Evolutionary conservation across 2,797 vertebrate species (phyloP).

Genomic region (Sebastes taczanowskii): DNA sequence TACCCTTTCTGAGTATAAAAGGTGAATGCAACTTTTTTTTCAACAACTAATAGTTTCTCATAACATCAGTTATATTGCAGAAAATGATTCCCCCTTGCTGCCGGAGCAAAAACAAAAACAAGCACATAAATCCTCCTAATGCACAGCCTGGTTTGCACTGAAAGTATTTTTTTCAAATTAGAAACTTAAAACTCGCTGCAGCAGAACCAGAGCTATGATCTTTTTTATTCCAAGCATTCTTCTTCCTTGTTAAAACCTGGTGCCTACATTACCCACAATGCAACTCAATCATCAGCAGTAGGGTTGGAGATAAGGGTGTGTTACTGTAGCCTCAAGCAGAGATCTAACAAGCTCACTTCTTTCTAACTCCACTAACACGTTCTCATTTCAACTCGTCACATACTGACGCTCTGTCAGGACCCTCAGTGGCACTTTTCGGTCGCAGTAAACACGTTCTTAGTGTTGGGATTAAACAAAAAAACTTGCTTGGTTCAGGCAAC

Average conservation of each 20-base stretch:
- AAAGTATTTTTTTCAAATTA: background rate
- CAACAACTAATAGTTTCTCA: background rate
- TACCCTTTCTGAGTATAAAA: background rate
- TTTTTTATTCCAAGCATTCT: background rate
- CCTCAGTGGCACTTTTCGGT: too few species aligned
- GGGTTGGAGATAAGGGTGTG: background rate
- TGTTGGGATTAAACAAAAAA: too few species aligned
- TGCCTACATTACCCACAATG: background rate
- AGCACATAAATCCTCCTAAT: background rate
- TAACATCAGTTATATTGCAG: background rate
- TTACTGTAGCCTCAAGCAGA: background rate
- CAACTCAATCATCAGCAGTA: background rate
- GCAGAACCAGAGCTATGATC: background rate
- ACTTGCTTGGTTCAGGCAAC: too few species aligned
- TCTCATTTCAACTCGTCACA: too few species aligned
- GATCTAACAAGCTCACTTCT: background rate
- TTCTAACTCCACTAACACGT: background rate
- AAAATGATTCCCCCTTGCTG: background rate
- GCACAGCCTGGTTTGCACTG: background rate
- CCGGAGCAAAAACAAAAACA: constrained; percentile 9
- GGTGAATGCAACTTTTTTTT: background rate
- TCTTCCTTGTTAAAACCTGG: background rate
- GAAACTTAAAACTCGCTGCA: background rate
- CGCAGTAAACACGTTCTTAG: too few species aligned
- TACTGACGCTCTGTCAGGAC: too few species aligned